phyloP scores from a whole-genome alignment of 2,888 invertebrate species.

The Napeogenes inachia region DNA sequence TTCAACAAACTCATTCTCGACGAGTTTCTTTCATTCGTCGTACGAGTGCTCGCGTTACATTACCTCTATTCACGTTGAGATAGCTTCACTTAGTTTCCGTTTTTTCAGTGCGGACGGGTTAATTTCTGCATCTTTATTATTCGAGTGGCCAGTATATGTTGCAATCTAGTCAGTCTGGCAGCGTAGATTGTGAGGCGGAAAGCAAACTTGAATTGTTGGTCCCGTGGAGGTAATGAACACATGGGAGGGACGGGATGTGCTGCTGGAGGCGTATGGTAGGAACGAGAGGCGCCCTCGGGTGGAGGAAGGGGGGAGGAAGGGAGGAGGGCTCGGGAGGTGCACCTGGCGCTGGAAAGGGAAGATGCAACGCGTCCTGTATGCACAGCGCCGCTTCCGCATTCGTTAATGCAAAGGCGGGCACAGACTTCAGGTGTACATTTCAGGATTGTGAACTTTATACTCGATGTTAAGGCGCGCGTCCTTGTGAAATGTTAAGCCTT shows the following conservation, averaged over 20 bases:
- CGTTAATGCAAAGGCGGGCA: conserved; percentile 77
- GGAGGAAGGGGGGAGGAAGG: conserved; percentile 32
- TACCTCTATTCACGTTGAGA: conserved; percentile 73
- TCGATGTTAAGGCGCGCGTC: conserved; percentile 69
- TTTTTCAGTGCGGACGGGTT: conserved; percentile 71
- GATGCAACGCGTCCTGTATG: conserved; percentile 72
- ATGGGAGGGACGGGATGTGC: conserved; percentile 69
- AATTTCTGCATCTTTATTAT: conserved; percentile 78
- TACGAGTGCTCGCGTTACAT: conserved; percentile 70
- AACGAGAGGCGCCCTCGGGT: conserved; percentile 51
- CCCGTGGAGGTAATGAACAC: conserved; percentile 75
- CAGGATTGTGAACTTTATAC: conserved; percentile 74
- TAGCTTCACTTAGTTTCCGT: conserved; percentile 77
- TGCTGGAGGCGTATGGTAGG: conserved; percentile 70
- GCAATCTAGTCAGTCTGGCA: conserved; percentile 67
- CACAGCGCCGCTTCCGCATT: conserved; percentile 77
- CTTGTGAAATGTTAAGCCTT: conserved; percentile 68
- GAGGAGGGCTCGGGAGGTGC: conserved; percentile 37
- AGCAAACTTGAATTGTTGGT: conserved; percentile 78
- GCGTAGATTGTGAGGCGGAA: conserved; percentile 74
- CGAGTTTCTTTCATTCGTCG: conserved; percentile 73
- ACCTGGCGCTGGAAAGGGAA: conserved; percentile 42
- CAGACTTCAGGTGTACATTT: conserved; percentile 77
- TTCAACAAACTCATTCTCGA: conserved; percentile 63
- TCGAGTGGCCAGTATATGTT: conserved; percentile 70